These are phyloP conservation scores for Mesorhabditis spiculigera DNA, from an alignment of 2,888 invertebrate genomes.

Conservation along the genomic window DNA sequence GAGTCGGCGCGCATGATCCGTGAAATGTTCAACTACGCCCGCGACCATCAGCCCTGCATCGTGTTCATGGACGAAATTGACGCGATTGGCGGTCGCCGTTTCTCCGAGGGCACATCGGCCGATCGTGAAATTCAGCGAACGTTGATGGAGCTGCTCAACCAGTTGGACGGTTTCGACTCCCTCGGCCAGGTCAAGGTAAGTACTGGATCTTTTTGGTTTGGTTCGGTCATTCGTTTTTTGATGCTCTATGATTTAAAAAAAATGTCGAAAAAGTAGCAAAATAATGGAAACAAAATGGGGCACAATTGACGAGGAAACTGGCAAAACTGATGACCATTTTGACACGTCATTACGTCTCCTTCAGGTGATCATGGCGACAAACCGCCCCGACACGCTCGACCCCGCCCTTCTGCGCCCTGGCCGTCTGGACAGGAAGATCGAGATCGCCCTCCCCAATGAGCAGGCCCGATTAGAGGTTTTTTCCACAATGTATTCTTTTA, in stretches of 20 bases:
- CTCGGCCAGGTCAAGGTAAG: slow-evolving; percentile 67
- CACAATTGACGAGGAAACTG: too few species aligned
- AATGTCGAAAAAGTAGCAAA: not conserved
- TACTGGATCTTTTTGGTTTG: slow-evolving; percentile 16
- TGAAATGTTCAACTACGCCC: slow-evolving; percentile 99
- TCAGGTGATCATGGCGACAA: slow-evolving; percentile 99
- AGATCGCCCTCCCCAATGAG: slow-evolving; percentile 96
- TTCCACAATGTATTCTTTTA: slow-evolving; percentile 1
- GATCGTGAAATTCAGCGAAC: slow-evolving; percentile 99
- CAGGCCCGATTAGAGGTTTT: slow-evolving; percentile 69
- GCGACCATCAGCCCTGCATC: slow-evolving; percentile 98
- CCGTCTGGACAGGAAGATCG: slow-evolving; percentile 93
- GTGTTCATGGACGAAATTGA: slow-evolving; percentile 99
- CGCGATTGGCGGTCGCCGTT: slow-evolving; percentile 95
- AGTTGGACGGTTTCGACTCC: slow-evolving; percentile 99
- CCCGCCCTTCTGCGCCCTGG: slow-evolving; percentile 94
- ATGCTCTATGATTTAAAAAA: not conserved
- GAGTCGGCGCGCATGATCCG: slow-evolving; percentile 80
- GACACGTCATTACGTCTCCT: not conserved
- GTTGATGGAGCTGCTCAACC: slow-evolving; percentile 94
- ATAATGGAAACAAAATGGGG: too few species aligned
- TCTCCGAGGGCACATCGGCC: slow-evolving; percentile 97
- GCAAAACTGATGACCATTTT: not conserved
- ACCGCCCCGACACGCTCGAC: slow-evolving; percentile 95
- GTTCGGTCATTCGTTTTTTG: not conserved